Evolutionary conservation across 37 sponge, comb jelly and placozoan genomes (phyloP).

Genomic region (Theonella swinhoei): DNA sequence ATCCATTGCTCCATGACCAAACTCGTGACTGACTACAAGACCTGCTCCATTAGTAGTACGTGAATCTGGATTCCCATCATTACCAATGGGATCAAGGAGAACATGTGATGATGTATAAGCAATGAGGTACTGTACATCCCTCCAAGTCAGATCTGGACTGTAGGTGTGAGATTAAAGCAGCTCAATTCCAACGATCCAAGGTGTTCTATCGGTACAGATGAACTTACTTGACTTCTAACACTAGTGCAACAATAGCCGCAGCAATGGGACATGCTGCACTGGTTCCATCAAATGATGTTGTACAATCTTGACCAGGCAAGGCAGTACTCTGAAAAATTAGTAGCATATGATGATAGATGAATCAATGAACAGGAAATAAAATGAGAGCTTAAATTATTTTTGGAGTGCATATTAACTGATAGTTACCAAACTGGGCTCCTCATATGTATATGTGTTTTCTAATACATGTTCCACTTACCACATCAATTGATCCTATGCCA

Average conservation of each 20-base stretch:
- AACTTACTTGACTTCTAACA: conserved; percentile 80
- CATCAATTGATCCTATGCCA: no score
- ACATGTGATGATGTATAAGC: conserved; percentile 53
- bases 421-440: no score
- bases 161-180: not conserved
- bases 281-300: conserved; percentile 47
- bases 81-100: conserved; percentile 41
- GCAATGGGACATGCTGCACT: conserved; percentile 70
- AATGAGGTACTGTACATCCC: conserved; percentile 92
- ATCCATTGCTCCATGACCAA: conserved; percentile 92
- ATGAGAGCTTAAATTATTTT: no score
- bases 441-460: conserved; percentile 49
- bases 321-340: conserved; percentile 31
- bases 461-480: no score
- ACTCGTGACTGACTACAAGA: conserved; percentile 60
- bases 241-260: conserved; percentile 68
- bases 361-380: not conserved
- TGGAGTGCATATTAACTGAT: no score
- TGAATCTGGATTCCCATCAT: conserved; percentile 3
- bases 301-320: conserved; percentile 30
- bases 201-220: no score
- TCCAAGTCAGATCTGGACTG: conserved; percentile 74
- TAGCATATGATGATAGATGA: not conserved
- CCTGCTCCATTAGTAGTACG: conserved; percentile 84
- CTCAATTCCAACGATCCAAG: not conserved